A percentile compares a stretch with the other conserved stretches of the same genome.
phyloP scores from a whole-genome alignment of 2,113 vertebrate species.

The Zosterops borbonicus region DNA sequence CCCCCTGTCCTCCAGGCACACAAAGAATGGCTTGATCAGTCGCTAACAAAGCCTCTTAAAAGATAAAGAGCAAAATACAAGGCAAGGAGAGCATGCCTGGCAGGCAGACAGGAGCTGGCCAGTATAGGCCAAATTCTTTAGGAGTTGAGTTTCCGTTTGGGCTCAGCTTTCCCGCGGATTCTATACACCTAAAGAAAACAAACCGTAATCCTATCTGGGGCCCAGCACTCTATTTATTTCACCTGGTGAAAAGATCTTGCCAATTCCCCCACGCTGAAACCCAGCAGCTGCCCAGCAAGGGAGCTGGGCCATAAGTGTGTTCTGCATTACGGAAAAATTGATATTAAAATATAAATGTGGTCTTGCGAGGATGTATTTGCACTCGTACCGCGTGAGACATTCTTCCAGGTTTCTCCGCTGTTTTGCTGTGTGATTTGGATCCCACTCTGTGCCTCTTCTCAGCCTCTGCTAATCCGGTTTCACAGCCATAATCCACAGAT shows the following conservation, averaged over 20 bases:
- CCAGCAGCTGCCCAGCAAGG: constrained; percentile 64
- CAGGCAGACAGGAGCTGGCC: constrained; percentile 74
- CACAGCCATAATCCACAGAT: constrained; percentile 21
- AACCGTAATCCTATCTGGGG: constrained; percentile 74
- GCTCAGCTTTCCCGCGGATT: constrained; percentile 71
- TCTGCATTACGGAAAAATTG: constrained; percentile 58
- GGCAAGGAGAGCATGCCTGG: constrained; percentile 64
- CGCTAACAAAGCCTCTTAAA: constrained; percentile 69
- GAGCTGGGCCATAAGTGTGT: constrained; percentile 42
- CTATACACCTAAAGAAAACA: constrained; percentile 75
- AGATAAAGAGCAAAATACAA: constrained; percentile 65
- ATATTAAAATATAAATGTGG: constrained; percentile 23
- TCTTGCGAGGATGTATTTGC: not conserved
- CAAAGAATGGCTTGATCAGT: constrained; percentile 64
- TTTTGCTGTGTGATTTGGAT: not conserved
- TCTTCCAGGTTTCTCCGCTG: not conserved
- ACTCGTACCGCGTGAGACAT: not conserved
- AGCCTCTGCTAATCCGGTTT: constrained; percentile 3
- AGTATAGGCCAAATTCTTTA: constrained; percentile 73
- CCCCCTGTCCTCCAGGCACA: constrained; percentile 42
- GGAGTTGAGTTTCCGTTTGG: constrained; percentile 73
- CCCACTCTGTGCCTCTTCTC: not conserved
- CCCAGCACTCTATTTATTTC: constrained; percentile 69
- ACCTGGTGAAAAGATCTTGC: constrained; percentile 71
- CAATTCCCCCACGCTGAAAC: constrained; percentile 58